Percentiles rank a stretch among this genome's conserved stretches.
phyloP scores from a whole-genome alignment of 2,113 vertebrate species.

The Melanostigma gelatinosum region DNA sequence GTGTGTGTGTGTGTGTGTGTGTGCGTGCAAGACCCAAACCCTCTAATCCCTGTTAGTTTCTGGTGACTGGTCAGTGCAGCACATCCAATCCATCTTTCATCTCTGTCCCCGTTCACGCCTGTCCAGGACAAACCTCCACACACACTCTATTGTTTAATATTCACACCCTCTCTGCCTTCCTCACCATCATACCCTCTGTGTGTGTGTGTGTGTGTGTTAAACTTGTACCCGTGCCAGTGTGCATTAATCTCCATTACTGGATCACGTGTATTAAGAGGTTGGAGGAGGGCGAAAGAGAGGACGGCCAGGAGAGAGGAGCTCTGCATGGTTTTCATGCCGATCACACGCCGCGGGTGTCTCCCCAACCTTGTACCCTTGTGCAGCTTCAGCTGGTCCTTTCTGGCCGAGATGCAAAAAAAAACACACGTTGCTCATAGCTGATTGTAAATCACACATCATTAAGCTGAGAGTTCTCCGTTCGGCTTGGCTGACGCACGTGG shows the following conservation, averaged over 20 bases:
- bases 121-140: slow-evolving; percentile 11
- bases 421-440: background rate
- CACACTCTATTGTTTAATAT: slow-evolving; percentile 21
- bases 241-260: slow-evolving; percentile 68
- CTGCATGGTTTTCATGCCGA: slow-evolving; percentile 34
- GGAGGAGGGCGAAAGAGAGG: slow-evolving; percentile 9
- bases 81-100: slow-evolving; percentile 29
- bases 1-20: slow-evolving; percentile 30
- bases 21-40: background rate
- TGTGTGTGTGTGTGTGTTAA: slow-evolving; percentile 24
- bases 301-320: slow-evolving; percentile 31
- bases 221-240: slow-evolving; percentile 39
- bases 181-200: background rate
- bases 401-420: background rate
- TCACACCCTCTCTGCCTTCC: slow-evolving; percentile 11
- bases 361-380: slow-evolving; percentile 42
- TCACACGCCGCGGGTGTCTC: slow-evolving; percentile 41
- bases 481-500: slow-evolving; percentile 1
- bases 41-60: slow-evolving; percentile 10
- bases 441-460: slow-evolving; percentile 36
- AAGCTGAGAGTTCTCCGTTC: slow-evolving; percentile 16
- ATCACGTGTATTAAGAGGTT: slow-evolving; percentile 48
- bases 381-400: slow-evolving; percentile 8
- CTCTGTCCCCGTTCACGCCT: slow-evolving; percentile 17
- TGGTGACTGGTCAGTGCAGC: slow-evolving; percentile 12